These are phyloP conservation scores for Chrysemys picta DNA, from an alignment of 2,113 vertebrate species.

Conservation along the genomic window DNA sequence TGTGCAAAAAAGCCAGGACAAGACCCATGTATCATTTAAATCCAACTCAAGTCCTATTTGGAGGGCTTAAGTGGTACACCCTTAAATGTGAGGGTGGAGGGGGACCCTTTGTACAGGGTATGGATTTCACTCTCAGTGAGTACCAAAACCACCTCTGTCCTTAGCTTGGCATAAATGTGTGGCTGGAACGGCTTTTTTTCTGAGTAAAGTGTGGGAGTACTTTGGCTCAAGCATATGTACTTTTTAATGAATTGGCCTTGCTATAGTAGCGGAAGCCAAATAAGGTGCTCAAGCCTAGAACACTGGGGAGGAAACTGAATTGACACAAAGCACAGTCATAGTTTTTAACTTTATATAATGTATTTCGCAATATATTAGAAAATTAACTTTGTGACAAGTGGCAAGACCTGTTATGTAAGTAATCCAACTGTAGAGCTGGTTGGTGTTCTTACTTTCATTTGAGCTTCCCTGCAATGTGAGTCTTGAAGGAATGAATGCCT, in stretches of 20 bases:
- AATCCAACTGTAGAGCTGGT: slow-evolving; percentile 14
- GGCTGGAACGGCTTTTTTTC: slow-evolving; percentile 59
- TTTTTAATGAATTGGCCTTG: slow-evolving; percentile 67
- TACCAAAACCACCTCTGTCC: not conserved
- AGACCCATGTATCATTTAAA: slow-evolving; percentile 23
- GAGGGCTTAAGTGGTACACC: slow-evolving; percentile 3
- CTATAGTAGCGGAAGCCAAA: slow-evolving; percentile 28
- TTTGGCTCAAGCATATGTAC: slow-evolving; percentile 22
- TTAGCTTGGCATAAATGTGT: slow-evolving; percentile 49
- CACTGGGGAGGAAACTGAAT: slow-evolving; percentile 49
- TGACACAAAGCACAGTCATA: slow-evolving; percentile 58
- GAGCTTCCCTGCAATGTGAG: slow-evolving; percentile 47
- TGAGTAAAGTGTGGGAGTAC: slow-evolving; percentile 41
- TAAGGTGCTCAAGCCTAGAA: slow-evolving; percentile 47
- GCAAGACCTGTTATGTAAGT: slow-evolving; percentile 67
- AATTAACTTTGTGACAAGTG: slow-evolving; percentile 66
- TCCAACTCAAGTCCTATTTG: slow-evolving; percentile 33
- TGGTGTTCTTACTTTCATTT: slow-evolving; percentile 57
- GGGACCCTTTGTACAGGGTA: not conserved
- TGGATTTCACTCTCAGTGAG: slow-evolving; percentile 25
- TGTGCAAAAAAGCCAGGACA: not conserved
- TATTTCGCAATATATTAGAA: slow-evolving; percentile 63
- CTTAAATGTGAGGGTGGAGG: not conserved
- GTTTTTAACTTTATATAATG: slow-evolving; percentile 59
- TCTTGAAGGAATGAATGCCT: slow-evolving; percentile 49